Conservation (phyloP, 2,888 invertebrate species). For the Galerucella calmariensis region DNA sequence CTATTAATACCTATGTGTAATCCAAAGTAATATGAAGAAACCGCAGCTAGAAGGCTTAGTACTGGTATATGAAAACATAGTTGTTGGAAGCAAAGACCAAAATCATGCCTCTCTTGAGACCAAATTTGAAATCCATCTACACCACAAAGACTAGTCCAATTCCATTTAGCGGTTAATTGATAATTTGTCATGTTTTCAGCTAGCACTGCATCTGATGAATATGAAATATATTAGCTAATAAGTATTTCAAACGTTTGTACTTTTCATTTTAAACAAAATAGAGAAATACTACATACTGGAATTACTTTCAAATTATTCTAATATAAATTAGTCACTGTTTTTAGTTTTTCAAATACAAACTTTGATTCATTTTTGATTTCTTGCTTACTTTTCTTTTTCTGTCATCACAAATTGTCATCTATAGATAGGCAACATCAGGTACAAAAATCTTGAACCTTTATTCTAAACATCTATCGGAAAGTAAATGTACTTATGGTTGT, state of each 20-base stretch:
- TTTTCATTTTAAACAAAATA: background rate
- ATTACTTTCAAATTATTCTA: background rate
- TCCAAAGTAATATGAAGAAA: constrained; percentile 86
- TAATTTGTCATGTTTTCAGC: constrained; percentile 17
- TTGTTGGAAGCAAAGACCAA: constrained; percentile 88
- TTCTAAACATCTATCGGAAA: no score
- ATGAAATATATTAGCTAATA: background rate
- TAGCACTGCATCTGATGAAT: background rate
- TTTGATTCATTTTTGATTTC: background rate
- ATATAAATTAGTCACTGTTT: background rate
- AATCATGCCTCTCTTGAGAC: constrained; percentile 76
- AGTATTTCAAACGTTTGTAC: no score
- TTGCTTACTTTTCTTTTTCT: background rate
- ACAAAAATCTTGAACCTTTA: no score
- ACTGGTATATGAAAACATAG: constrained; percentile 82
- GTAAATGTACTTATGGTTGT: no score
- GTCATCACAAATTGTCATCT: background rate
- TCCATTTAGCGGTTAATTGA: constrained; percentile 65
- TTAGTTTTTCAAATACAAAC: background rate
- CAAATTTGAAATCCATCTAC: constrained; percentile 78
- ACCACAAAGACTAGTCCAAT: constrained; percentile 82
- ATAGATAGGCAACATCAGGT: background rate
- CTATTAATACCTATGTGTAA: constrained; percentile 66
- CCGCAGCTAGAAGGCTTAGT: constrained; percentile 79
- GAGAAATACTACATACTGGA: background rate